Evolutionary conservation across 2,888 invertebrate genomes (phyloP), one percentile per base, ranked within the genome.

Genomic region (Azorinus chamasolen): DNA sequence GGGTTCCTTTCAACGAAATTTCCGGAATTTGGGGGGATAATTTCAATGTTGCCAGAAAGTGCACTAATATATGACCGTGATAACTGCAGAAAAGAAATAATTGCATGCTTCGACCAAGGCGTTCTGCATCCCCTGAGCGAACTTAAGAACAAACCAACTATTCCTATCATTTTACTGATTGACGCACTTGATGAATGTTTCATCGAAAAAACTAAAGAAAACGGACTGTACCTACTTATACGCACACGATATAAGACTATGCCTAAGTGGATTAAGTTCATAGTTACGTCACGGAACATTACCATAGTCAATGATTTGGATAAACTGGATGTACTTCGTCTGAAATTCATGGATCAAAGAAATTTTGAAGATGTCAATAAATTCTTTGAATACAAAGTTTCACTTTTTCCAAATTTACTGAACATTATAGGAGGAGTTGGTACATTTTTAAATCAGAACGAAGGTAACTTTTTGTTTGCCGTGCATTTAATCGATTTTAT

Each of bases 71-170:
- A n/a, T 37, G 43, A 64, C 16, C 14, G 1, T 12, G 51, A 63
- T 12, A 20, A 5, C 1, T 71, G 71, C 27, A 37, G 8, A 24
- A 51, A 46, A 16, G 71, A 71, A 53, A 37, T 58, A 1, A 50
- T 62, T 3, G 71, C 71, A 16, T 71, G 71, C 45, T 57, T 71
- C 57, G 71, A 71, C 39, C 64, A 63, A 32, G 71, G 58, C 20
- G 37, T 71, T 18, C 24, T 53, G 1, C 24, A 22, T n/a, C 64
- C 71, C 22, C 37, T 63, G 12, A 50, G 43, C 37, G 14, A 64
- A 16, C 8, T 64, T 8, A 32, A 41, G 32, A 43, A 24, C 3
- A 32, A 39, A 18, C 22, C 20, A 14, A 18, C 48, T 6, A 39
- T 16, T 4, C 37, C 37, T 0, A 48, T 48, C 50, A 27, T 70